A percentile compares a stretch with the other conserved stretches of the same genome.
Evolutionary conservation across 1,140 invertebrate genomes (phyloP).

Genomic region (Laupala kohalensis): DNA sequence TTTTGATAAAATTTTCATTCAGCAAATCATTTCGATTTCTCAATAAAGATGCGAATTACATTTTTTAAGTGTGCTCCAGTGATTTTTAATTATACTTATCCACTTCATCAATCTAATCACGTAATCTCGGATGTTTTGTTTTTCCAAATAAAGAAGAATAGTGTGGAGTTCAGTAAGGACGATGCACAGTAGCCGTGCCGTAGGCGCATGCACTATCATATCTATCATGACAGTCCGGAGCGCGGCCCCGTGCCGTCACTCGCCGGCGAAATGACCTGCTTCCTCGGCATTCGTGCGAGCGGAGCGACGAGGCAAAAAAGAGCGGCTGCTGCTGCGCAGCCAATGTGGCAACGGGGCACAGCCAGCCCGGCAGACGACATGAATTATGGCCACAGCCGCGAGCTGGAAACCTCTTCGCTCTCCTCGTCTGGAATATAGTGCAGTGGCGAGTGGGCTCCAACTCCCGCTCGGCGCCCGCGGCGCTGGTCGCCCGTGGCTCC

Average conservation of each 20-base stretch:
- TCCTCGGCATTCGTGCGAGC: background rate
- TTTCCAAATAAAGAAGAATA: too few relatives aligned
- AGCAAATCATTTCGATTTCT: too few relatives aligned
- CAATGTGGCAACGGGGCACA: conserved; percentile 20
- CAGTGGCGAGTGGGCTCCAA: background rate
- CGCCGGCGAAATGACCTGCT: conserved; percentile 9
- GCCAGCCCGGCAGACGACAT: conserved; percentile 22
- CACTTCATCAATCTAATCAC: too few relatives aligned
- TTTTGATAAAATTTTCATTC: too few relatives aligned
- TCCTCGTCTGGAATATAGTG: conserved; percentile 5
- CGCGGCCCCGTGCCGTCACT: conserved; percentile 2
- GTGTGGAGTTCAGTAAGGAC: too few relatives aligned
- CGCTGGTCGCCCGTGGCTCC: background rate
- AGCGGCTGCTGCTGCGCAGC: too few relatives aligned
- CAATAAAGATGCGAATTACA: too few relatives aligned
- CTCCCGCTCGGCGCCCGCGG: background rate
- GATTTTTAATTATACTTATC: too few relatives aligned
- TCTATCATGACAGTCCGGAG: conserved; percentile 12
- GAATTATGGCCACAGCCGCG: conserved; percentile 25
- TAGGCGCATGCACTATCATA: conserved; percentile 5
- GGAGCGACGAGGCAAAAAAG: conserved; percentile 2
- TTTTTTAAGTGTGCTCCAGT: too few relatives aligned
- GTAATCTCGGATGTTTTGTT: too few relatives aligned
- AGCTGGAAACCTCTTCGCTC: conserved; percentile 15
- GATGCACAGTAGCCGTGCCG: background rate